phyloP scores from a whole-genome alignment of 2,113 vertebrate genomes.

The Oryzias woworae region DNA sequence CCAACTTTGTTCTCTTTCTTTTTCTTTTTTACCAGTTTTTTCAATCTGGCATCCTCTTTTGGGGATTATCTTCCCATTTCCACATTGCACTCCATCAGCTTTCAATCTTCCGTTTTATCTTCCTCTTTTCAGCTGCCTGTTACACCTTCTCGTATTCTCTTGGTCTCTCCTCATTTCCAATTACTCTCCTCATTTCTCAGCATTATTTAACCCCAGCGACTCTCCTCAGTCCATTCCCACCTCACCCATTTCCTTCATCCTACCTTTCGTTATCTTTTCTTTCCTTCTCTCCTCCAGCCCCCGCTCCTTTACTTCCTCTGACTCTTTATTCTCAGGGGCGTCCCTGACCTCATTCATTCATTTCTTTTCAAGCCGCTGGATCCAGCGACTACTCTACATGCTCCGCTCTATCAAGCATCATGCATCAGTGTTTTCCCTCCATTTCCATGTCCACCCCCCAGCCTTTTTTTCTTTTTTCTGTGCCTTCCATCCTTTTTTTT shows the following conservation, averaged over 20 bases:
- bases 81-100: neutral
- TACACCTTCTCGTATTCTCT: neutral
- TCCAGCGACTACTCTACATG: conserved; percentile 64
- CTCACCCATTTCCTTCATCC: conserved; percentile 23
- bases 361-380: conserved; percentile 61
- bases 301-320: conserved; percentile 8
- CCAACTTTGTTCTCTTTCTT: neutral
- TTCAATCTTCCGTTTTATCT: neutral
- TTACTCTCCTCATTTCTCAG: conserved; percentile 2
- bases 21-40: neutral
- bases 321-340: conserved; percentile 68
- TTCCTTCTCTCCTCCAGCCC: conserved; percentile 30
- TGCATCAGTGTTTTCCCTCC: conserved; percentile 50
- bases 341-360: conserved; percentile 79
- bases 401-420: conserved; percentile 47
- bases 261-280: conserved; percentile 21
- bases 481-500: conserved; percentile 58
- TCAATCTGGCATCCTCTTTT: neutral
- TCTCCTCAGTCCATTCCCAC: conserved; percentile 27
- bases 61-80: neutral
- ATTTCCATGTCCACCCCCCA: conserved; percentile 25
- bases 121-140: neutral
- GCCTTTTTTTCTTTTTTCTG: conserved; percentile 14
- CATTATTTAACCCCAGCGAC: conserved; percentile 11
- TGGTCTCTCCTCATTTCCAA: conserved; percentile 14